A percentile compares a stretch with the other conserved stretches of the same genome.
Evolutionary conservation across 2,113 vertebrate species (phyloP).

Genomic region (Cinclus mexicanus): DNA sequence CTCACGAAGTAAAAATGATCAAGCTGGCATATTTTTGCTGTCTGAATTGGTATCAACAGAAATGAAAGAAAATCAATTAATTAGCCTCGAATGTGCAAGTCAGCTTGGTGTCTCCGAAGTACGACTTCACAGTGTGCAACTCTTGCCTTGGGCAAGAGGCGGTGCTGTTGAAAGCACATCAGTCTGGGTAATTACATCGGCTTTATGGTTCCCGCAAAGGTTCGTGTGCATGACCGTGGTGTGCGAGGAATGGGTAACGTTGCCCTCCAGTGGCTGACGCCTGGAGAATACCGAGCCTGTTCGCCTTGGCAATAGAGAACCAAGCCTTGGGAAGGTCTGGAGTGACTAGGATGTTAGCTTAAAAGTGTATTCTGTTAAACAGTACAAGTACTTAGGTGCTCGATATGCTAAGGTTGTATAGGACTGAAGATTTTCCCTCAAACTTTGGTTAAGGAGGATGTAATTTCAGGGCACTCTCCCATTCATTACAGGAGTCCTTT

Average conservation of each 20-base stretch:
- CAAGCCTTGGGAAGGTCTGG: background rate
- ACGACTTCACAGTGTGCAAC: background rate
- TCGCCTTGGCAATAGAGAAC: background rate
- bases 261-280: conserved; percentile 41
- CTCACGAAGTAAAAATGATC: background rate
- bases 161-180: background rate
- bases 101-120: background rate
- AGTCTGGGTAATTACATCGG: background rate
- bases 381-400: background rate
- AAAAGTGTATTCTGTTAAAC: background rate
- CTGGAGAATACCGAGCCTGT: background rate
- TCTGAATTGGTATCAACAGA: background rate
- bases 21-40: background rate
- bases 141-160: background rate
- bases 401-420: background rate
- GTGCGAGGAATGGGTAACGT: background rate
- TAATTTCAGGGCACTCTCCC: background rate
- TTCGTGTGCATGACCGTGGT: fast-evolving
- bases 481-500: fast-evolving
- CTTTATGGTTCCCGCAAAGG: background rate
- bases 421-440: background rate
- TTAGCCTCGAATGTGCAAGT: background rate
- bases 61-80: background rate
- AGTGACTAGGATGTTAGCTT: background rate
- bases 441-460: background rate